Conservation (phyloP, 2,888 invertebrate species). For the Hipparchia sbordonii region DNA sequence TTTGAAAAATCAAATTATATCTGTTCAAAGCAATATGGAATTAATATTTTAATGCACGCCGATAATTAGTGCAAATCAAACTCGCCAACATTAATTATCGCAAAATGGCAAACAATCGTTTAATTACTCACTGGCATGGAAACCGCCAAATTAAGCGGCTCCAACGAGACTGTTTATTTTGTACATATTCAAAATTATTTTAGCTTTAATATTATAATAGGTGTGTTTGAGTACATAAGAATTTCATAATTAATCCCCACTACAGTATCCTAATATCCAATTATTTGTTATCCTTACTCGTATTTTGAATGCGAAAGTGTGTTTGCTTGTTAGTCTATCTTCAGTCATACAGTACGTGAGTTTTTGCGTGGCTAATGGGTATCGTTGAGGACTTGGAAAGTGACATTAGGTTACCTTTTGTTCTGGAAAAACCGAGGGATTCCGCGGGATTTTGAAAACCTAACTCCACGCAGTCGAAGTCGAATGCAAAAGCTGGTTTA, state of each 20-base stretch:
- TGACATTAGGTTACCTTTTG: too few species aligned
- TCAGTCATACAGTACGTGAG: too few species aligned
- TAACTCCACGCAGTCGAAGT: too few species aligned
- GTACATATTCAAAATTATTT: conserved; percentile 42
- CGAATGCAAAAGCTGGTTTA: too few species aligned
- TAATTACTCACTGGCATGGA: conserved; percentile 74
- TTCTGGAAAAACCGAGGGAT: too few species aligned
- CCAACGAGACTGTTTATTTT: conserved; percentile 60
- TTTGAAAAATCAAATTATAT: conserved; percentile 44
- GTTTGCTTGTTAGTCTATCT: too few species aligned
- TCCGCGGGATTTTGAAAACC: too few species aligned
- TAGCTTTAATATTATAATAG: conserved; percentile 4
- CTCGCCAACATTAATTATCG: conserved; percentile 75
- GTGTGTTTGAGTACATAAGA: neutral
- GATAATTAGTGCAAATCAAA: conserved; percentile 80
- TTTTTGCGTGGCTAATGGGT: too few species aligned
- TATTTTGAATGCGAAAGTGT: too few species aligned
- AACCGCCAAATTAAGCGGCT: conserved; percentile 74
- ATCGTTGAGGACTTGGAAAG: too few species aligned
- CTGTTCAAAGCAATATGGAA: conserved; percentile 45
- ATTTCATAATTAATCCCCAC: neutral
- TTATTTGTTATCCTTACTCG: too few species aligned
- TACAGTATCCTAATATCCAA: too few species aligned
- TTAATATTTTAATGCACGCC: conserved; percentile 68
- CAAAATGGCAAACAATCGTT: conserved; percentile 79